Base-by-base conservation (phyloP, 2,113 vertebrate genomes). In the Fulmarus glacialis region DNA sequence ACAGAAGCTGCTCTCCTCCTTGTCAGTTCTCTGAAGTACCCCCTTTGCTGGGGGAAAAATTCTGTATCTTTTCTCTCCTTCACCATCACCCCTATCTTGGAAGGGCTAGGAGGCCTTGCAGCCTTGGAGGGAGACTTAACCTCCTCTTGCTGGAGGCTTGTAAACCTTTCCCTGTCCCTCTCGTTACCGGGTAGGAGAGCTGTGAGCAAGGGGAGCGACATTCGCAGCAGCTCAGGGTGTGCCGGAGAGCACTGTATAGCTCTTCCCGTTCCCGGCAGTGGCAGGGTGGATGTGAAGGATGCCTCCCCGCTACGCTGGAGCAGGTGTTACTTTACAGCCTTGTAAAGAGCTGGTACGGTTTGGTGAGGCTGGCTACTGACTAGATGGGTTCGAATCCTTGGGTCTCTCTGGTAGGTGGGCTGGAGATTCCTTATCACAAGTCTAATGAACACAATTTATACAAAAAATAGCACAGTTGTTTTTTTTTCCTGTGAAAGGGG, bases 211-310 rank as follows among this genome's bases (percentile, higher is more conserved):
- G 52, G 52, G 24, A 74, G 26, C 16, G 4, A 6, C 5, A 5
- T 21, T 38, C 11, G 68, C 68, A 66, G 47, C 15, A 62, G 88
- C 45, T 59, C 27, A 12, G 21, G 12, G 14, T 60, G 45, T 71
- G 36, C 55, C 53, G 60, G 16, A n/a, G 67, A 24, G 64, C 34
- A 4, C 30, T n/a, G 8, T 21, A 4, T 12, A 16, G 30, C 34
- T 52, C 8, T 42, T 53, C 19, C 10, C 1, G 0, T 56, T 75
- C n/a, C 40, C 0, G 2, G 42, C 43, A 77, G 15, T 2, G 0
- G 42, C 47, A 8, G 36, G 58, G 13, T 0, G 0, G 72, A 26
- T 10, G 1, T 2, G 47, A 48, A 34, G 47, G 74, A 17, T 55
- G 42, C 38, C 24, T 74, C 43, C 47, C 10, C 9, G 14, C 55